Evolutionary conservation across 2,797 vertebrate species (phyloP), one percentile per base, ranked within the genome.

Genomic region (Pseudotriccus pelzelni): DNA sequence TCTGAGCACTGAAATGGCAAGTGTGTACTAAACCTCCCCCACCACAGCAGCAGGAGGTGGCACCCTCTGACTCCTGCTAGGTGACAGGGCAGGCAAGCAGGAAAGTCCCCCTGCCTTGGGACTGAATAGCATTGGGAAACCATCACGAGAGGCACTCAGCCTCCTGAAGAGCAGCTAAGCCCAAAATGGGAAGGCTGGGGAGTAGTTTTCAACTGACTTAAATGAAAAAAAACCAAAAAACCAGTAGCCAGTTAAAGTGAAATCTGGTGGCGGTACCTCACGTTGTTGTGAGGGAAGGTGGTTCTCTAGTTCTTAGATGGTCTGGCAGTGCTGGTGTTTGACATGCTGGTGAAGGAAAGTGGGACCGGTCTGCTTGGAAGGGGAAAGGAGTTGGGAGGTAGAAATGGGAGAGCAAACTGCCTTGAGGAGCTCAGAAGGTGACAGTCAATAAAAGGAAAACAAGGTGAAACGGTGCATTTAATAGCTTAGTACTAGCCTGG

Each of bases 101-200:
- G 56, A 47, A 96, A 88, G 34, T 72, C 67, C 77, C 41, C 3
- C 88, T 72, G 37, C 75, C 84, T 85, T 72, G 81, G 74, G 90
- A 73, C 87, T 95, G 92, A 96, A 87, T 41, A 95, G 93, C 82
- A 13, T 90, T 94, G 93, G 90, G 96, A 94, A 96, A 87, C 86
- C 90, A 92, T 95, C 93, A 66, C 36, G 23, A 67, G 69, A 97
- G 87, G 84, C 84, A 91, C 79, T 89, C 11, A 14, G 84, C 73
- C 62, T 95, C 59, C 60, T 47, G 25, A 95, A 93, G 85, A 97
- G 88, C 93, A 95, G 63, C 82, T 69, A 94, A 95, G 82, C 92
- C 94, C 86, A 83, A 96, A 88, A 97, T 59, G 46, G 80, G 76
- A 53, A 84, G 49, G 68, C 70, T 93, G 76, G 87, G 60, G n/a